Base-by-base conservation (phyloP, 2,888 invertebrate genomes). In the Hartigia nigra region DNA sequence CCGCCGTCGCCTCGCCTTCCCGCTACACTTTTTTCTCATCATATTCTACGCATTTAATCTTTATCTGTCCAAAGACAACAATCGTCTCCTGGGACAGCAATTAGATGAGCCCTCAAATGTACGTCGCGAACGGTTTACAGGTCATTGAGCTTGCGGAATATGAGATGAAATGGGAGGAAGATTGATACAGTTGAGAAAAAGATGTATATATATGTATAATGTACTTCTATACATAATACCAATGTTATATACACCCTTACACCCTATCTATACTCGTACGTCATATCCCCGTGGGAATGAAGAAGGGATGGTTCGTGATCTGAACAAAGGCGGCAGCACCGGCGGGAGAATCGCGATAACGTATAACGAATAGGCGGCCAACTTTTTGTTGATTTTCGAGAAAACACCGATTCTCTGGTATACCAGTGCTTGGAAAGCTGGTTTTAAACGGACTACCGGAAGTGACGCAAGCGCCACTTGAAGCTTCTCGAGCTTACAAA, bases 221-320 rank as follows among this genome's bases (percentile, higher is more conserved):
- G 5, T 32, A 32, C 12, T 31, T 70, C 3, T n/a, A n/a, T 32
- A 70, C 31, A 32, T 31, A 70, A 32, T 31, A 70, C 39, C 39
- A 39, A 14, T 14, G 39, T 39, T 39, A 14, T 39, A 39, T 39
- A n/a, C n/a, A 39, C 39, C 5, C 39, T 14, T 39, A 55, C 39
- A 72, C 31, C 72, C 12, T 72, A 72, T 72, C 72, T 31, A 32
- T 31, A 31, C 72, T 72, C 72, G 72, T 72, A 31, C 72, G 72
- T 72, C 72, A 72, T 34, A 72, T 14, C 31, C 72, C 72, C 72
- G 31, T 72, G 72, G 34, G 34, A 32, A 72, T 14, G 31, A 31
- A 32, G 31, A 31, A 12, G 72, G 72, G 72, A 32, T 34, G 34
- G 72, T 72, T 72, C 72, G 72, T 72, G 72, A 72, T 72, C 72